These are phyloP conservation scores for Gymnosoma rotundatum DNA, from an alignment of 2,888 invertebrate species.

Conservation along the genomic window DNA sequence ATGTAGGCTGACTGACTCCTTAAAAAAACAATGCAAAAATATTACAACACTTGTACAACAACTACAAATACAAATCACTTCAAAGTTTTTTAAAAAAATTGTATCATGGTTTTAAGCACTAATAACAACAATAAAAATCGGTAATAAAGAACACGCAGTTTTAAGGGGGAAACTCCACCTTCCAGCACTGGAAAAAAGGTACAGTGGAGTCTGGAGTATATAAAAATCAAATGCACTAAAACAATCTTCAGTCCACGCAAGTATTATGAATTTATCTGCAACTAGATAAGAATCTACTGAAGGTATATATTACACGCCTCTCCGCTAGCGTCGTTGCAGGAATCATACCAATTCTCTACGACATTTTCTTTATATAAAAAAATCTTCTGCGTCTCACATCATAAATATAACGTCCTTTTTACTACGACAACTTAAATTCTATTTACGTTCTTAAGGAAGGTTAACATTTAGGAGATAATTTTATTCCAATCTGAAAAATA, in stretches of 20 bases:
- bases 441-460: too few species aligned
- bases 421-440: too few species aligned
- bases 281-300: too few species aligned
- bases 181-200: not conserved
- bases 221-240: not conserved
- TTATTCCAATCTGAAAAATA: too few species aligned
- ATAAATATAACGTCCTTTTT: too few species aligned
- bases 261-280: too few species aligned
- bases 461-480: too few species aligned
- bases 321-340: too few species aligned
- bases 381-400: too few species aligned
- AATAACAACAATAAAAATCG: slow-evolving; percentile 25
- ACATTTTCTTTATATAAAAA: too few species aligned
- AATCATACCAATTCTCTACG: too few species aligned
- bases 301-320: too few species aligned
- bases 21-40: slow-evolving; percentile 4
- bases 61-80: slow-evolving; percentile 43
- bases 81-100: slow-evolving; percentile 17
- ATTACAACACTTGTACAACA: slow-evolving; percentile 24
- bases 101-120: slow-evolving; percentile 21
- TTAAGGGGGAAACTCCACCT: slow-evolving; percentile 29
- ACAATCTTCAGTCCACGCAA: not conserved
- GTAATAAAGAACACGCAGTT: slow-evolving; percentile 68
- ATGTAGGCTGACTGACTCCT: slow-evolving; percentile 53
- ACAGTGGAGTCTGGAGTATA: slow-evolving; percentile 11